Percentiles rank a stretch among this genome's conserved stretches.
phyloP scores from a whole-genome alignment of 2,888 invertebrate species.

The Metalampra italica region DNA sequence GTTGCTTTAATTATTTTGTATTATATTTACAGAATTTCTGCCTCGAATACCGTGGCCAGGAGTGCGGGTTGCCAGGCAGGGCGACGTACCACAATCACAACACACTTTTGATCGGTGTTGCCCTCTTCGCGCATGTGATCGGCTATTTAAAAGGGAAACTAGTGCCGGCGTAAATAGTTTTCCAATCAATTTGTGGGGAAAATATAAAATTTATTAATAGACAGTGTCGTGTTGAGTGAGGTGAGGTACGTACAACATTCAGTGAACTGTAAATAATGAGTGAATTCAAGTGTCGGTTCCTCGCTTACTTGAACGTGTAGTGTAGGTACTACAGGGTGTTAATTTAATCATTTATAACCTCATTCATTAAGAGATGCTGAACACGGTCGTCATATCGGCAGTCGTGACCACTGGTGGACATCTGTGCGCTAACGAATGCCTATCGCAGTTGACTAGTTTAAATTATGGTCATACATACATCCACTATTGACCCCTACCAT shows the following conservation, averaged over 20 bases:
- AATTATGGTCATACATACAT: too few relatives aligned
- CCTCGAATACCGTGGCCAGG: conserved; percentile 61
- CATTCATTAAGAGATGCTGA: too few relatives aligned
- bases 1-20: conserved; percentile 5
- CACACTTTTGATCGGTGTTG: conserved; percentile 32
- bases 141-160: conserved; percentile 25
- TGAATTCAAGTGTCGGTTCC: conserved; percentile 24
- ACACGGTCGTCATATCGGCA: too few relatives aligned
- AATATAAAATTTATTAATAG: conserved; percentile 8
- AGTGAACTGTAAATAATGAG: conserved; percentile 39
- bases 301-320: conserved; percentile 12
- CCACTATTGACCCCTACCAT: too few relatives aligned
- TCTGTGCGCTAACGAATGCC: too few relatives aligned
- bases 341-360: too few relatives aligned
- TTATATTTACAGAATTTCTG: conserved; percentile 64
- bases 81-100: conserved; percentile 29
- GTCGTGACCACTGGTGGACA: too few relatives aligned
- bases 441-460: too few relatives aligned
- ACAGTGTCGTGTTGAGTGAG: conserved; percentile 23
- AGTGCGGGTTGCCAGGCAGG: conserved; percentile 45
- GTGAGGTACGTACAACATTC: conserved; percentile 20
- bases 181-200: not conserved
- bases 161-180: conserved; percentile 34
- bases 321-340: not conserved
- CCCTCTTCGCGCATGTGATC: conserved; percentile 34